Conservation (phyloP, 2,888 invertebrate genomes). For the Argynnis bischoffii region DNA sequence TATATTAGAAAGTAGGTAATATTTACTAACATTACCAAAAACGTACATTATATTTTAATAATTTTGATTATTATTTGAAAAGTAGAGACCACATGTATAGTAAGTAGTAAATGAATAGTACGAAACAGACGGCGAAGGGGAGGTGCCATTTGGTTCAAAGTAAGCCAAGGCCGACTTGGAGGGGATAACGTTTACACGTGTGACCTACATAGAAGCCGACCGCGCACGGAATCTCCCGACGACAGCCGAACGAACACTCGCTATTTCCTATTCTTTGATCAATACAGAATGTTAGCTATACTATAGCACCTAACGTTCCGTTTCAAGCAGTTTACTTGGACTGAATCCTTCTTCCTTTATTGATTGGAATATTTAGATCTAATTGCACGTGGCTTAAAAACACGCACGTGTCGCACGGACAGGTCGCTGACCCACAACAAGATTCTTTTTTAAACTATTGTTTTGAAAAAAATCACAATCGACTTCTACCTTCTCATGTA, state of each 20-base stretch:
- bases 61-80: neutral
- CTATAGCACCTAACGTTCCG: conserved; percentile 44
- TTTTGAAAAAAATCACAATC: conserved; percentile 30
- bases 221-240: conserved; percentile 65
- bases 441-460: conserved; percentile 26
- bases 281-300: conserved; percentile 56
- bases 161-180: conserved; percentile 80
- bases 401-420: conserved; percentile 54
- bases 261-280: conserved; percentile 58
- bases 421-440: conserved; percentile 62
- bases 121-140: conserved; percentile 61
- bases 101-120: conserved; percentile 43
- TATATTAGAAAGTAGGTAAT: no score
- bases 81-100: conserved; percentile 11
- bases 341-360: conserved; percentile 29
- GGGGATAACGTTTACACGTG: conserved; percentile 81
- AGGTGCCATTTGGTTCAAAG: conserved; percentile 70
- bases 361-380: conserved; percentile 42
- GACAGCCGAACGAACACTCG: conserved; percentile 53
- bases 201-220: conserved; percentile 77
- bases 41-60: neutral
- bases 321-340: conserved; percentile 43
- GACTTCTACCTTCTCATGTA: conserved; percentile 24
- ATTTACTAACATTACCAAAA: no score
- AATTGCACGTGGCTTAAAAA: conserved; percentile 50